Conservation (phyloP, 2,888 invertebrate species). For the Papilio elwesi region DNA sequence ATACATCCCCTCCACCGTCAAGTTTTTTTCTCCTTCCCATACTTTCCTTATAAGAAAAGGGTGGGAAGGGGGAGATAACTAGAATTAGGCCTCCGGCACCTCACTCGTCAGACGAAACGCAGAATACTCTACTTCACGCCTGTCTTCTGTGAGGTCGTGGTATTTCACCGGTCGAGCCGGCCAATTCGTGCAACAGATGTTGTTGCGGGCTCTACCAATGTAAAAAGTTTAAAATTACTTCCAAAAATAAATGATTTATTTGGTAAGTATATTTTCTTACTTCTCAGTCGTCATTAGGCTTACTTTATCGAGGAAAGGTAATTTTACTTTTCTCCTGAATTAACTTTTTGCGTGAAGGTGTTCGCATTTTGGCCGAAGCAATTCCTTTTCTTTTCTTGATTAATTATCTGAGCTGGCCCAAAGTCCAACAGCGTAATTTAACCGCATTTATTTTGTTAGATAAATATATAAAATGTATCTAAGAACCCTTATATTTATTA, state of each 20-base stretch:
- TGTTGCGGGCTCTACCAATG: too few species aligned
- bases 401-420: slow-evolving; percentile 34
- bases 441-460: slow-evolving; percentile 37
- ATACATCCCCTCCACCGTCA: too few species aligned
- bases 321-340: slow-evolving; percentile 33
- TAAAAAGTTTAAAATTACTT: not conserved
- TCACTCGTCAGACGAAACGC: too few species aligned
- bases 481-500: slow-evolving; percentile 35
- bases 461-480: slow-evolving; percentile 42
- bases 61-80: too few species aligned
- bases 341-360: slow-evolving; percentile 40
- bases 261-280: not conserved
- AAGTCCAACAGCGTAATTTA: slow-evolving; percentile 34
- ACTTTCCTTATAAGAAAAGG: too few species aligned
- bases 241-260: not conserved
- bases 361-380: slow-evolving; percentile 27
- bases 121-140: too few species aligned
- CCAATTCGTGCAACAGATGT: too few species aligned
- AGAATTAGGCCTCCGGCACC: too few species aligned
- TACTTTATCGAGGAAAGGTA: slow-evolving; percentile 39
- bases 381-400: slow-evolving; percentile 41
- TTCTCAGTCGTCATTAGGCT: slow-evolving; percentile 13
- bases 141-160: too few species aligned
- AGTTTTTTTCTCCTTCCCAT: too few species aligned
- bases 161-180: too few species aligned